Base-by-base conservation (phyloP, 2,888 invertebrate species). In the Pyrocoelia pectoralis region DNA sequence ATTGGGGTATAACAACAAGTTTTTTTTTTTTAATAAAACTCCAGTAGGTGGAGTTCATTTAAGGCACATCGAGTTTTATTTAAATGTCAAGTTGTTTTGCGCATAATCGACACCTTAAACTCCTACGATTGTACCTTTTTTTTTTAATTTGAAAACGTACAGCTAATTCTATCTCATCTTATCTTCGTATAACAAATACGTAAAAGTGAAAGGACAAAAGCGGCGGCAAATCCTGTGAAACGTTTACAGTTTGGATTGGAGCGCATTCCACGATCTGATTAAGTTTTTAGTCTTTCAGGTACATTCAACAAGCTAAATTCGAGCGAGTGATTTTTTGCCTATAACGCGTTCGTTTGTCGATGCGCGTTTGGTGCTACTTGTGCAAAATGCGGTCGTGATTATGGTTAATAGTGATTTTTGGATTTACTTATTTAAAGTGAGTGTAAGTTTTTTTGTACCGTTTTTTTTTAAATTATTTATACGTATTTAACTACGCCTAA, bases 11-110 rank as follows among this genome's bases (percentile, higher is more conserved):
- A 49, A 50, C 61, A 28, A 57, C 57, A 68, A 68, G 6, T 24
- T n/a, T n/a, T n/a, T 68, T 67, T 69, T 66, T 66, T 67, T 61
- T 68, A 66, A 66, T 66, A 67, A 67, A 66, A 63, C 51, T 67
- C 60, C 56, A 70, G 77, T 77, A 74, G 77, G 77, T 74, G 75
- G 70, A 67, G 67, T 67, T 64, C 57, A 67, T 68, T 70, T 68
- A 66, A 71, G 70, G 73, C 74, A 74, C 76, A 77, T 76, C 76
- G 76, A 75, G 76, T 74, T 33, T 78, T 77, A 76, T 77, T 78
- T 76, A 78, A 78, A 78, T 80, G 78, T 78, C 77, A 76, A 77
- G 75, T 75, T 72, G 78, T 77, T 77, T 78, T 73, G 77, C 77
- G 78, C 79, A 78, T 76, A 79, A 76, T 76, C 77, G 76, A 78